phyloP scores from a whole-genome alignment of 2,797 vertebrate species.

The Cyprinodon diabolis region DNA sequence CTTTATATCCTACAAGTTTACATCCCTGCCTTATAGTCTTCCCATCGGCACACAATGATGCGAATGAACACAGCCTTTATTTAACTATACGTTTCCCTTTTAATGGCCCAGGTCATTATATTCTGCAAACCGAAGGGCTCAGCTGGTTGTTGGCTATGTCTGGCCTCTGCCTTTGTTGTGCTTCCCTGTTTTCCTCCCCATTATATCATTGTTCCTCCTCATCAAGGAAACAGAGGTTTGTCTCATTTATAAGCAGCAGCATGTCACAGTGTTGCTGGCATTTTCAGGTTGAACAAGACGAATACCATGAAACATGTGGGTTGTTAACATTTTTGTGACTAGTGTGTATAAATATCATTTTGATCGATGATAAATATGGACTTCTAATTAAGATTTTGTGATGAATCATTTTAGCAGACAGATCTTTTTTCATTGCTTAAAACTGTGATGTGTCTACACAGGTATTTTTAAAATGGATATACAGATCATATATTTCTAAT shows the following conservation, averaged over 20 bases:
- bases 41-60: slow-evolving; percentile 30
- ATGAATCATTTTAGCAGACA: background rate
- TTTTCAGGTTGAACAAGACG: slow-evolving; percentile 18
- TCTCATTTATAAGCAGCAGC: slow-evolving; percentile 26
- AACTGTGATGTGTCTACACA: background rate
- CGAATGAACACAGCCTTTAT: slow-evolving; percentile 58
- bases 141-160: slow-evolving; percentile 52
- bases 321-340: slow-evolving; percentile 4
- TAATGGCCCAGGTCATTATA: slow-evolving; percentile 73
- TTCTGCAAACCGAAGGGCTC: slow-evolving; percentile 41
- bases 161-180: slow-evolving; percentile 65
- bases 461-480: background rate
- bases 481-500: background rate
- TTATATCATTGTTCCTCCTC: slow-evolving; percentile 64
- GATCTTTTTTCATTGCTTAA: background rate
- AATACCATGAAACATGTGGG: background rate
- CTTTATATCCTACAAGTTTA: slow-evolving; percentile 28
- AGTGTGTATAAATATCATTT: slow-evolving; percentile 8
- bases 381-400: slow-evolving; percentile 20
- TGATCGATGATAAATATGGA: slow-evolving; percentile 16
- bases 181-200: slow-evolving; percentile 40
- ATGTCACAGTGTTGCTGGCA: slow-evolving; percentile 21
- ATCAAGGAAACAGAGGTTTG: slow-evolving; percentile 51
- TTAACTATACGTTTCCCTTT: slow-evolving; percentile 57
- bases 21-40: slow-evolving; percentile 20